phyloP scores from a whole-genome alignment of 2,113 vertebrate genomes.

The Ophiodon elongatus region DNA sequence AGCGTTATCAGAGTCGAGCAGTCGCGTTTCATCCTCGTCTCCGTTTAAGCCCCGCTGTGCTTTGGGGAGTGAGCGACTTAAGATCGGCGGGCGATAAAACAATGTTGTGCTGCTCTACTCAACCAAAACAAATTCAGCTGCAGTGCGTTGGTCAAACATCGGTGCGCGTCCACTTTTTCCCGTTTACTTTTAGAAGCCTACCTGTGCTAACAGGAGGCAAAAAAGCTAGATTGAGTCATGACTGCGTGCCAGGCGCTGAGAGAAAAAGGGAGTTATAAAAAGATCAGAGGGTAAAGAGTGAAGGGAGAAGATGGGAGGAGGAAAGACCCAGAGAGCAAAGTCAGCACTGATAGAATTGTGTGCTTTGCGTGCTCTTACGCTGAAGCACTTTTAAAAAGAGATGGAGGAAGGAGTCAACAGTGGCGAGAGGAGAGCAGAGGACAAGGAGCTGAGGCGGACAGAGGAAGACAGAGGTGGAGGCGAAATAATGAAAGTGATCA shows the following conservation, averaged over 20 bases:
- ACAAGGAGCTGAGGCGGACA: constrained; percentile 12
- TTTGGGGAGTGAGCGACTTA: constrained; percentile 53
- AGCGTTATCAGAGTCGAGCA: constrained; percentile 56
- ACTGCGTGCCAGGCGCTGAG: neutral
- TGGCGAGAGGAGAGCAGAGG: constrained; percentile 4
- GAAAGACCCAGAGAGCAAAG: constrained; percentile 10
- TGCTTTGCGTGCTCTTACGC: constrained; percentile 4
- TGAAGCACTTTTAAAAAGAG: constrained; percentile 18
- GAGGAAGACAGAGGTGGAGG: constrained; percentile 19
- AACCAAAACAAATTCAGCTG: constrained; percentile 40
- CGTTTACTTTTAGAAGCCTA: neutral
- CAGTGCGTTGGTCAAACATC: neutral
- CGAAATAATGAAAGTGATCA: constrained; percentile 49
- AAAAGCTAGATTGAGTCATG: constrained; percentile 18
- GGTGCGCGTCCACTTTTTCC: neutral
- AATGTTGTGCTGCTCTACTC: constrained; percentile 18
- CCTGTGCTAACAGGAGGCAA: neutral
- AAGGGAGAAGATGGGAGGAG: constrained; percentile 23
- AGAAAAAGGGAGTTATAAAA: constrained; percentile 54
- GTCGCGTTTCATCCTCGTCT: constrained; percentile 42
- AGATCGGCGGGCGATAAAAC: constrained; percentile 45
- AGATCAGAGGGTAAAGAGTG: constrained; percentile 58
- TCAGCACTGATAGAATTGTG: constrained; percentile 13
- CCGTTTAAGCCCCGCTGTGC: constrained; percentile 43
- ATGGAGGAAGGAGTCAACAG: constrained; percentile 19